These are phyloP conservation scores for Chelon labrosus DNA, from an alignment of 2,797 vertebrate genomes.

Conservation along the genomic window DNA sequence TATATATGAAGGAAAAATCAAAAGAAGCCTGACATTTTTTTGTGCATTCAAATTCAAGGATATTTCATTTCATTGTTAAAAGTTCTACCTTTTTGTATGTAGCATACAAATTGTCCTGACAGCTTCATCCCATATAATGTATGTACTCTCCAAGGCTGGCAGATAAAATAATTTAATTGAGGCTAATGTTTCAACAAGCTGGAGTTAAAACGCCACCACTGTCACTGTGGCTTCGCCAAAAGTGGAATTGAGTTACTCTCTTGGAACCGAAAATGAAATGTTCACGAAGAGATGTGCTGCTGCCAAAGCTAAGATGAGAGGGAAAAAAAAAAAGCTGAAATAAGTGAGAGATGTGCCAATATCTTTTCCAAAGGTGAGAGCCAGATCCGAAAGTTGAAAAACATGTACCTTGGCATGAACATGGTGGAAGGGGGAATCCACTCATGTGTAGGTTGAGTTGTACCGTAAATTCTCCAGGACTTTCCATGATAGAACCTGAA, in stretches of 20 bases:
- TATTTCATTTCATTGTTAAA: not conserved
- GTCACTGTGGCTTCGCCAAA: slow-evolving; percentile 10
- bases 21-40: not conserved
- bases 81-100: slow-evolving; percentile 1
- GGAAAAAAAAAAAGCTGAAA: slow-evolving; percentile 1
- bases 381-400: slow-evolving; percentile 32
- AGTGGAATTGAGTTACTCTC: slow-evolving; percentile 1
- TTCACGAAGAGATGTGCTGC: slow-evolving; percentile 10
- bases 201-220: slow-evolving; percentile 21
- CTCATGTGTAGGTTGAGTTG: slow-evolving; percentile 5
- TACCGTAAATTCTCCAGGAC: slow-evolving; percentile 16
- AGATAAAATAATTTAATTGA: slow-evolving; percentile 12
- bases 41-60: not conserved
- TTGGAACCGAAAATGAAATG: slow-evolving; percentile 11
- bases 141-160: not conserved
- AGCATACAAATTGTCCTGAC: not conserved
- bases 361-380: slow-evolving; percentile 18
- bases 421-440: slow-evolving; percentile 6
- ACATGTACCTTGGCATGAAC: slow-evolving; percentile 19
- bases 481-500: slow-evolving; percentile 17
- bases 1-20: too few relatives aligned
- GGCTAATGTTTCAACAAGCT: not conserved
- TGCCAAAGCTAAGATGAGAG: slow-evolving; percentile 5
- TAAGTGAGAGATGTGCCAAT: slow-evolving; percentile 10
- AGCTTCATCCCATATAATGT: not conserved